Evolutionary conservation across 2,113 vertebrate genomes (phyloP).

Genomic region (Xenopus borealis): DNA sequence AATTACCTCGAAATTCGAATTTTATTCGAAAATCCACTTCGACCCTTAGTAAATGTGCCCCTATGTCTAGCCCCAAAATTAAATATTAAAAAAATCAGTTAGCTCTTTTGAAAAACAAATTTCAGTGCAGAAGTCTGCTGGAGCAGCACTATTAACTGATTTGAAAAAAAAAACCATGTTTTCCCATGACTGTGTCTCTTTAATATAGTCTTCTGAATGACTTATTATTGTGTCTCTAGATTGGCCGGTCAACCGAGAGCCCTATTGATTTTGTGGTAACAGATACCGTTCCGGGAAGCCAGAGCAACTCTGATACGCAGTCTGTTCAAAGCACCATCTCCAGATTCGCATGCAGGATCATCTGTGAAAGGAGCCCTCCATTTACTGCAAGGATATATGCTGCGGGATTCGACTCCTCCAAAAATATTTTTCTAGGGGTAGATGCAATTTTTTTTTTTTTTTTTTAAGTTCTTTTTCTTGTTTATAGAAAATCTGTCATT

Average conservation of each 20-base stretch:
- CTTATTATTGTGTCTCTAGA: conserved; percentile 62
- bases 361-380: conserved; percentile 91
- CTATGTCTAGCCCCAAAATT: too few species aligned
- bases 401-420: conserved; percentile 96
- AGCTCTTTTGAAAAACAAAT: too few species aligned
- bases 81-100: too few species aligned
- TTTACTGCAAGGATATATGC: conserved; percentile 95
- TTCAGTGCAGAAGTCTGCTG: too few species aligned
- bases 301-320: conserved; percentile 90
- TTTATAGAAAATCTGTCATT: not conserved
- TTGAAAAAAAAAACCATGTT: too few species aligned
- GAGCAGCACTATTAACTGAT: too few species aligned
- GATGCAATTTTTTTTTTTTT: conserved; percentile 43
- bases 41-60: too few species aligned
- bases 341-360: conserved; percentile 95
- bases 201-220: too few species aligned
- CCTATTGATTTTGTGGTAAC: conserved; percentile 98
- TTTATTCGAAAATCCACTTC: too few species aligned
- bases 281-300: conserved; percentile 92
- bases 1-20: too few species aligned
- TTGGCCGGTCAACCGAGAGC: conserved; percentile 94
- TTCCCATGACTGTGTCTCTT: too few species aligned
- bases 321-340: conserved; percentile 98
- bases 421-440: conserved; percentile 99
- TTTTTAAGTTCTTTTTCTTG: accelerated